Percentiles rank a stretch among this genome's conserved stretches.
Evolutionary conservation across 2,888 invertebrate species (phyloP).

Genomic region (Junonia oenone): DNA sequence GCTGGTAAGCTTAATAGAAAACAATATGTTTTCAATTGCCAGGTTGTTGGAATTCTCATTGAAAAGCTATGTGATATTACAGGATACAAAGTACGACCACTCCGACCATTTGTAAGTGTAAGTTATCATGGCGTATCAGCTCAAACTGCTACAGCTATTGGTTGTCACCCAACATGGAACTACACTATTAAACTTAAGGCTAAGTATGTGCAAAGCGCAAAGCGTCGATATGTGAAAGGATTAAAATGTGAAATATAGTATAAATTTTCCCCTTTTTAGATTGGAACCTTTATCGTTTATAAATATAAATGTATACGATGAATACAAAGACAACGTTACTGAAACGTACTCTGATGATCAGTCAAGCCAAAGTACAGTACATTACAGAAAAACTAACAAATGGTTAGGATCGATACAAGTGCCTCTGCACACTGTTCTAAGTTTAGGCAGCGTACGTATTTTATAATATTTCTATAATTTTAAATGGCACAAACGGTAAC

Average conservation of each 20-base stretch:
- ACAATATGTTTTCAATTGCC: no score
- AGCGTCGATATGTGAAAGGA: no score
- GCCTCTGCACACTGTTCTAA: conserved; percentile 87
- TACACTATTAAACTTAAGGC: conserved; percentile 87
- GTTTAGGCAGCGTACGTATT: conserved; percentile 83
- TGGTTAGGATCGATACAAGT: conserved; percentile 91
- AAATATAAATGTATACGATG: conserved; percentile 87
- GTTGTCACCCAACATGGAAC: conserved; percentile 94
- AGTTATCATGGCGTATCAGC: conserved; percentile 83
- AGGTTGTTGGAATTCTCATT: no score
- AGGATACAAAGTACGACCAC: conserved; percentile 79
- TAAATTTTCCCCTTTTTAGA: no score
- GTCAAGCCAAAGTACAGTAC: conserved; percentile 77
- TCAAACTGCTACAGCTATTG: conserved; percentile 86
- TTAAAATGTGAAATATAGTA: no score
- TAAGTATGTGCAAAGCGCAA: conserved; percentile 59
- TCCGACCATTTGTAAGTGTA: conserved; percentile 87
- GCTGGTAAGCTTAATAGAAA: no score
- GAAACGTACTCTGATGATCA: conserved; percentile 75
- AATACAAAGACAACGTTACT: conserved; percentile 83
- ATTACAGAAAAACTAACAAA: conserved; percentile 84
- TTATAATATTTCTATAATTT: no score
- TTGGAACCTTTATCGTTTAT: conserved; percentile 52
- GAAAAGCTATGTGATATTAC: no score
- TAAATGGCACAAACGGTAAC: no score